phyloP scores from a whole-genome alignment of 2,888 invertebrate species.

The Dorcus hopei region DNA sequence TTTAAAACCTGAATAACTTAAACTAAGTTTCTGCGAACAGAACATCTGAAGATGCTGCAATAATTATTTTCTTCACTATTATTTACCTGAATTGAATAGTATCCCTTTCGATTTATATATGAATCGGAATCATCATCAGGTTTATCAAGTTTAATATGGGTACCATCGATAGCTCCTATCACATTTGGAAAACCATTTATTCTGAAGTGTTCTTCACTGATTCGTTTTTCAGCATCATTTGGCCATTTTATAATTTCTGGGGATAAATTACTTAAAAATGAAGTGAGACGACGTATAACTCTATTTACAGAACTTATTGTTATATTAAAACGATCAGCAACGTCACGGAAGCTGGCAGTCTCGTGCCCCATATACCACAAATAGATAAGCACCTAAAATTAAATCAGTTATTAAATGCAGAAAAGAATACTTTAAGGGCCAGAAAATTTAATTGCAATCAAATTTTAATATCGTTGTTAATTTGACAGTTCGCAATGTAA shows the following conservation, averaged over 20 bases:
- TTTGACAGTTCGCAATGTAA: too few relatives aligned
- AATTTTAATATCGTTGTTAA: too few relatives aligned
- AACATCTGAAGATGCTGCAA: not conserved
- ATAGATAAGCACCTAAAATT: conserved; percentile 1
- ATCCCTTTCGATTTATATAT: not conserved
- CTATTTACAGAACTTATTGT: conserved; percentile 16
- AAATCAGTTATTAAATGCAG: too few relatives aligned
- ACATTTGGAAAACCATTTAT: conserved; percentile 3
- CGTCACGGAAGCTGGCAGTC: conserved; percentile 17
- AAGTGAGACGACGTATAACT: conserved; percentile 7
- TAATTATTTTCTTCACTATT: too few relatives aligned
- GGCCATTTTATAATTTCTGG: conserved; percentile 17
- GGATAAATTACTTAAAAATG: conserved; percentile 16
- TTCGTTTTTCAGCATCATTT: conserved; percentile 9
- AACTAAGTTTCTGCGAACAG: too few relatives aligned
- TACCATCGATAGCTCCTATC: conserved; percentile 9
- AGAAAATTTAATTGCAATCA: too few relatives aligned
- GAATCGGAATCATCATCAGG: conserved; percentile 9
- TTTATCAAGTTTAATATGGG: conserved; percentile 9
- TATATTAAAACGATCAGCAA: conserved; percentile 20
- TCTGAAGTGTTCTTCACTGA: conserved; percentile 10
- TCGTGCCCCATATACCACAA: conserved; percentile 19
- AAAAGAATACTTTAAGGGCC: too few relatives aligned
- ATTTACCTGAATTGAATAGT: conserved; percentile 12
- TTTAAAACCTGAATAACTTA: too few relatives aligned